phyloP scores from a whole-genome alignment of 2,113 vertebrate genomes.

The Spea bombifrons region DNA sequence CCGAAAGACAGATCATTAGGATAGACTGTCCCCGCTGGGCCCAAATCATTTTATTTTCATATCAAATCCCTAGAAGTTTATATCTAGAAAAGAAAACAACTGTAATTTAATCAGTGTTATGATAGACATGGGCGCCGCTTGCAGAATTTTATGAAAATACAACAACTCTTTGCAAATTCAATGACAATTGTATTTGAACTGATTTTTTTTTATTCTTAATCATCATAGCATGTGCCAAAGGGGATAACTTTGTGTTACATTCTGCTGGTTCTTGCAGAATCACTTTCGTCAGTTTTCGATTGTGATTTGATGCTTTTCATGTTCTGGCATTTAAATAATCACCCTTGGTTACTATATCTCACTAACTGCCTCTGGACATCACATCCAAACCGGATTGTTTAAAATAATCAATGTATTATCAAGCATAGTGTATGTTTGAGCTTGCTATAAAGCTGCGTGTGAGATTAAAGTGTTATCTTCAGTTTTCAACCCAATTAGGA shows the following conservation, averaged over 20 bases:
- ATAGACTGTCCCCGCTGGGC: too few relatives aligned
- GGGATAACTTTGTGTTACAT: background rate
- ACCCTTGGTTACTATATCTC: background rate
- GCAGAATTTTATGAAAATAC: background rate
- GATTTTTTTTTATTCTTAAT: background rate
- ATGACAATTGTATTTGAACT: background rate
- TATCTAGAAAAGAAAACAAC: background rate
- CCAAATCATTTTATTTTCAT: background rate
- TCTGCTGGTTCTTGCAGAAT: background rate
- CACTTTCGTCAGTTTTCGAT: background rate
- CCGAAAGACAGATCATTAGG: too few relatives aligned
- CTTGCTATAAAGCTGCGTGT: too few relatives aligned
- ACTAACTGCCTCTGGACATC: background rate
- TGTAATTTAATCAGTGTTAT: slow-evolving; percentile 5
- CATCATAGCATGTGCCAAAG: background rate
- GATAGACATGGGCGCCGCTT: background rate
- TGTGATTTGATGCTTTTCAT: background rate
- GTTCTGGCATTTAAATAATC: background rate
- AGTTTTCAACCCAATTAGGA: too few relatives aligned
- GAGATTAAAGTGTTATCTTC: too few relatives aligned
- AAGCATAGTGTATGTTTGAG: too few relatives aligned
- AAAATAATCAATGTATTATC: too few relatives aligned
- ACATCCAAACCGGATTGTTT: too few relatives aligned
- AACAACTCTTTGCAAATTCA: background rate
- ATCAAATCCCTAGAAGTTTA: background rate